A percentile compares a stretch with the other conserved stretches of the same genome.
These are phyloP conservation scores for Sphenodon punctatus DNA, from an alignment of 2,797 vertebrate species.

Conservation along the genomic window DNA sequence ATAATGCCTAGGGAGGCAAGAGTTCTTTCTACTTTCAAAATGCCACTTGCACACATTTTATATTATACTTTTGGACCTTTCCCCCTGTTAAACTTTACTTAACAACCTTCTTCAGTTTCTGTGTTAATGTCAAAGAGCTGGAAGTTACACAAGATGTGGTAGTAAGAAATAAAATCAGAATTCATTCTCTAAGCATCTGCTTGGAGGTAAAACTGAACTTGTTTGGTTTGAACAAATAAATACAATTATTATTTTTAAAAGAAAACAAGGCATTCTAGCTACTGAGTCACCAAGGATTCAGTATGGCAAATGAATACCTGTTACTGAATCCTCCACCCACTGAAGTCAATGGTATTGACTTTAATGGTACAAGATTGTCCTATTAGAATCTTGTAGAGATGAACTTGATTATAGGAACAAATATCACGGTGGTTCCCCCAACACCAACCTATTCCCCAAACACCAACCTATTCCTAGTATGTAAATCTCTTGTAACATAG, in stretches of 20 bases:
- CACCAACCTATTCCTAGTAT: too few relatives aligned
- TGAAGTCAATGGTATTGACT: fast-evolving
- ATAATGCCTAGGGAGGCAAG: not conserved
- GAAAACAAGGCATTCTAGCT: not conserved
- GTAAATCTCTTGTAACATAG: too few relatives aligned
- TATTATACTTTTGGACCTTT: conserved; percentile 8
- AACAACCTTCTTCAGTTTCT: not conserved
- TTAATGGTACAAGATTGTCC: too few relatives aligned
- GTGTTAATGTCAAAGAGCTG: conserved; percentile 4
- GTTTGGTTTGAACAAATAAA: not conserved
- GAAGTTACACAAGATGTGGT: not conserved
- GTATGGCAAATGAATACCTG: not conserved
- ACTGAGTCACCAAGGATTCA: not conserved
- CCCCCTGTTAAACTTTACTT: conserved; percentile 12
- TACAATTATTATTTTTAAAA: not conserved
- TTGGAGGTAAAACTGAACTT: not conserved
- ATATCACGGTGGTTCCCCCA: too few relatives aligned
- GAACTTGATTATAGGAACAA: too few relatives aligned
- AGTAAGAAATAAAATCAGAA: not conserved
- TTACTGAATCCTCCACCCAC: not conserved
- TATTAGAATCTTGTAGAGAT: too few relatives aligned
- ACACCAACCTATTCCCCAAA: too few relatives aligned
- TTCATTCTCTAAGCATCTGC: not conserved
- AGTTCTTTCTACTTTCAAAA: not conserved
- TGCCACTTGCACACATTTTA: not conserved